phyloP scores from a whole-genome alignment of 2,888 invertebrate genomes.

The Sabatieria punctata region DNA sequence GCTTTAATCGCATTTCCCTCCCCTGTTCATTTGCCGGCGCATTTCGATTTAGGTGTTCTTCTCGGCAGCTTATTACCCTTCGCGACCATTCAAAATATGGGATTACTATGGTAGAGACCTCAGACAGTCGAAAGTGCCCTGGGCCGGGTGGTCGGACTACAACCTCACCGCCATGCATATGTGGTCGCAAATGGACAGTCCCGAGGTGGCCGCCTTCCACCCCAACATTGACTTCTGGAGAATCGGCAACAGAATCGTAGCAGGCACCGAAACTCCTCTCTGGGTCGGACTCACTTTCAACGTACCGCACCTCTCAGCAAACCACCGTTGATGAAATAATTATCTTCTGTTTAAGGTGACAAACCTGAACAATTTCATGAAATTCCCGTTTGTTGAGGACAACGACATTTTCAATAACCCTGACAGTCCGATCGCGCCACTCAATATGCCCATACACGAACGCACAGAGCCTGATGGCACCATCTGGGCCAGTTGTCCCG shows the following conservation, averaged over 20 bases:
- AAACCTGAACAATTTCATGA: slow-evolving; percentile 24
- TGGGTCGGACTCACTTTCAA: slow-evolving; percentile 31
- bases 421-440: slow-evolving; percentile 20
- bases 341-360: slow-evolving; percentile 13
- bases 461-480: slow-evolving; percentile 16
- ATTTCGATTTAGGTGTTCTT: slow-evolving; percentile 19
- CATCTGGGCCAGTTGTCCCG: slow-evolving; percentile 28
- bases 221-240: slow-evolving; percentile 31
- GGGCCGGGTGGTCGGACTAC: slow-evolving; percentile 27
- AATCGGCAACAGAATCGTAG: slow-evolving; percentile 19
- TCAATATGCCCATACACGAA: slow-evolving; percentile 30
- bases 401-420: slow-evolving; percentile 24
- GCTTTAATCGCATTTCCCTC: too few relatives aligned
- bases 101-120: slow-evolving; percentile 30
- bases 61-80: slow-evolving; percentile 28
- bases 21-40: not conserved
- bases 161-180: slow-evolving; percentile 26
- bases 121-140: slow-evolving; percentile 13
- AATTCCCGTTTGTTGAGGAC: slow-evolving; percentile 26
- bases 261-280: slow-evolving; percentile 28
- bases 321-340: not conserved
- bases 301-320: too few relatives aligned
- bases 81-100: slow-evolving; percentile 29
- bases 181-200: slow-evolving; percentile 23
- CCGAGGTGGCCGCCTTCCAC: slow-evolving; percentile 23